phyloP scores from a whole-genome alignment of 37 sponge, comb jelly and placozoan genomes.

The Beroe ovata region DNA sequence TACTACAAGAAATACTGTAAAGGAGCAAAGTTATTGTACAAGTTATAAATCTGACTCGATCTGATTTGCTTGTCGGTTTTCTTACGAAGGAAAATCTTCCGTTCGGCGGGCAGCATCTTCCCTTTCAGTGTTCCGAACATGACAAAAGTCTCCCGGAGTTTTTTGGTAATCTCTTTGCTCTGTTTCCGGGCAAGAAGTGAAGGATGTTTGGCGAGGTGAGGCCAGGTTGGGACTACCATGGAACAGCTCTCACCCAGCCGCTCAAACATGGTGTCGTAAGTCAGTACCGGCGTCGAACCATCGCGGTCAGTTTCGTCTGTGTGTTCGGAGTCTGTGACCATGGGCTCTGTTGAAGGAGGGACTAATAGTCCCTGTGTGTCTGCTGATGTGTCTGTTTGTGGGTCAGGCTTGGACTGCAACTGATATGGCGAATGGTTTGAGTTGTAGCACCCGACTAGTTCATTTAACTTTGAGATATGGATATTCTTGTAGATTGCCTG shows the following conservation, averaged over 20 bases:
- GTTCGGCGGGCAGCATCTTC: slow-evolving; percentile 22
- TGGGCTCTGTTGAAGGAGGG: too few species aligned
- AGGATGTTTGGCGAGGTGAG: neutral
- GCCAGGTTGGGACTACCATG: slow-evolving; percentile 54
- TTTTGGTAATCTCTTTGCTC: slow-evolving; percentile 13
- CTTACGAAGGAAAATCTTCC: neutral
- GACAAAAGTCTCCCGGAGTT: slow-evolving; percentile 5
- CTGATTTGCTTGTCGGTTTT: slow-evolving; percentile 24
- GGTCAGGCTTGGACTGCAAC: neutral
- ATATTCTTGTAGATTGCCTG: slow-evolving; percentile 23
- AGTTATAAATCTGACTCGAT: slow-evolving; percentile 52
- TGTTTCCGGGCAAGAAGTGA: slow-evolving; percentile 20
- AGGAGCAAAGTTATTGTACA: slow-evolving; percentile 20
- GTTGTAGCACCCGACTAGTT: slow-evolving; percentile 26
- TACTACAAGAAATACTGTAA: slow-evolving; percentile 38
- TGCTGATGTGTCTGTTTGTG: neutral
- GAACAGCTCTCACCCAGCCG: neutral
- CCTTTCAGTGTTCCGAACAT: slow-evolving; percentile 8
- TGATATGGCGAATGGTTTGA: slow-evolving; percentile 8
- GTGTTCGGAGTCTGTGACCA: neutral
- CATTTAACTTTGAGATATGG: slow-evolving; percentile 21
- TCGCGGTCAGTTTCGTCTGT: neutral
- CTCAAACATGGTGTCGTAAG: slow-evolving; percentile 1
- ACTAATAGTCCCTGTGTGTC: too few species aligned
- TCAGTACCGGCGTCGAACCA: neutral